Conservation (phyloP, 2,888 invertebrate species). For the Drosophila nigricruria region DNA sequence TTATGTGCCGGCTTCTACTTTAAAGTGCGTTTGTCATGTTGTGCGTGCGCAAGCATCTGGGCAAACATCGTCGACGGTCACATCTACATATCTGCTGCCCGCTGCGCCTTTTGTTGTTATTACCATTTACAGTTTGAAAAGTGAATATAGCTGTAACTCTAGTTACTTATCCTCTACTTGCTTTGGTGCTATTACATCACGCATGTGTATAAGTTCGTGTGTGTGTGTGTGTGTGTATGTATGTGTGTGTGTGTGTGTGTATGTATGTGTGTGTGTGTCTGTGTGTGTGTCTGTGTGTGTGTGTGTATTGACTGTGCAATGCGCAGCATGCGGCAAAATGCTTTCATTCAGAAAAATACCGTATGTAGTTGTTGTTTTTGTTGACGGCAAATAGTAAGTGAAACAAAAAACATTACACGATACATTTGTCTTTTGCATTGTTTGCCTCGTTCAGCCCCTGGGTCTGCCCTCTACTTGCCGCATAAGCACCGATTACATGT, state of each 20-base stretch:
- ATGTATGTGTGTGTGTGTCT: constrained; percentile 15
- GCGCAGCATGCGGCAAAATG: constrained; percentile 66
- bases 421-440: constrained; percentile 59
- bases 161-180: constrained; percentile 68
- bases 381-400: constrained; percentile 38
- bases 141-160: constrained; percentile 67
- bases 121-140: constrained; percentile 66
- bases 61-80: constrained; percentile 13
- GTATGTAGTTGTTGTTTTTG: constrained; percentile 18
- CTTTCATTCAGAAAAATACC: constrained; percentile 72
- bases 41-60: constrained; percentile 15
- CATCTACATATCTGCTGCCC: background rate
- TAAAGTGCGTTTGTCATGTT: constrained; percentile 8
- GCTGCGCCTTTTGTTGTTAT: constrained; percentile 49
- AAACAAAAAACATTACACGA: constrained; percentile 56
- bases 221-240: too few relatives aligned
- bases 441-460: constrained; percentile 18
- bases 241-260: constrained; percentile 14
- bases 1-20: constrained; percentile 27
- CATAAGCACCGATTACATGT: constrained; percentile 32
- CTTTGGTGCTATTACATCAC: constrained; percentile 74
- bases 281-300: constrained; percentile 15
- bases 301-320: constrained; percentile 34
- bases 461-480: constrained; percentile 8
- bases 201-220: constrained; percentile 15